Conservation (phyloP, 1,140 invertebrate species). For the Venturia canescens region DNA sequence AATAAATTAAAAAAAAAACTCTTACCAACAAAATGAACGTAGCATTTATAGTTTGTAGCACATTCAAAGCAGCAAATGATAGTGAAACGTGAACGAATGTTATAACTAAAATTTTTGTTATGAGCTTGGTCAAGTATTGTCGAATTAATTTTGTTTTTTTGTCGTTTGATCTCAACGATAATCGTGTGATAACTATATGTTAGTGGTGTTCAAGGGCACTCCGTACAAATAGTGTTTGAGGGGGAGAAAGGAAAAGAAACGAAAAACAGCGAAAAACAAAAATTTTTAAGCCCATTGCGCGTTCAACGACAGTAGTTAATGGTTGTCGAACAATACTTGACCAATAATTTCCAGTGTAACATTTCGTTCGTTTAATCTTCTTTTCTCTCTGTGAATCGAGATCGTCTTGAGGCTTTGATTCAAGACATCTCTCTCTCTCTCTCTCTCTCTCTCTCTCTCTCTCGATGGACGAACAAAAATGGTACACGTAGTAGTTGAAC, state of each 20-base stretch:
- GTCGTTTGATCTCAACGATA: background rate
- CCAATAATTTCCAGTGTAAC: constrained; percentile 73
- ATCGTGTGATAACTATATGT: constrained; percentile 38
- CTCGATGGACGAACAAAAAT: constrained; percentile 62
- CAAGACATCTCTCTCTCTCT: too few species aligned
- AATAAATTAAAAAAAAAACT: constrained; percentile 34
- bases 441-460: too few species aligned
- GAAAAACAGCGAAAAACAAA: constrained; percentile 1
- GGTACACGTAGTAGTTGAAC: constrained; percentile 69
- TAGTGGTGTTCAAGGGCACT: constrained; percentile 47
- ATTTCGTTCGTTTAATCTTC: constrained; percentile 58
- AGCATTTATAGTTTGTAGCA: constrained; percentile 60
- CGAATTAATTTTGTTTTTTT: constrained; percentile 46
- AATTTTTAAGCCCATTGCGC: background rate
- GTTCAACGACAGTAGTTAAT: constrained; percentile 8
- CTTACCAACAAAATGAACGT: constrained; percentile 55
- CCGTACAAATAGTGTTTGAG: background rate
- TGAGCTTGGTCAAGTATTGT: constrained; percentile 75
- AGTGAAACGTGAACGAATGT: constrained; percentile 72
- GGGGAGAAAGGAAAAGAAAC: background rate
- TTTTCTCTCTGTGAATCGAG: constrained; percentile 22
- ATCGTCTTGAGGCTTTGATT: background rate
- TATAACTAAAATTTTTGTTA: constrained; percentile 71
- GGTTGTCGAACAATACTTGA: constrained; percentile 70
- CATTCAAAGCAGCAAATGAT: constrained; percentile 77